Percentiles rank a stretch among this genome's conserved stretches.
These are phyloP conservation scores for Apteryx owenii DNA, from an alignment of 2,113 vertebrate genomes.

Conservation along the genomic window DNA sequence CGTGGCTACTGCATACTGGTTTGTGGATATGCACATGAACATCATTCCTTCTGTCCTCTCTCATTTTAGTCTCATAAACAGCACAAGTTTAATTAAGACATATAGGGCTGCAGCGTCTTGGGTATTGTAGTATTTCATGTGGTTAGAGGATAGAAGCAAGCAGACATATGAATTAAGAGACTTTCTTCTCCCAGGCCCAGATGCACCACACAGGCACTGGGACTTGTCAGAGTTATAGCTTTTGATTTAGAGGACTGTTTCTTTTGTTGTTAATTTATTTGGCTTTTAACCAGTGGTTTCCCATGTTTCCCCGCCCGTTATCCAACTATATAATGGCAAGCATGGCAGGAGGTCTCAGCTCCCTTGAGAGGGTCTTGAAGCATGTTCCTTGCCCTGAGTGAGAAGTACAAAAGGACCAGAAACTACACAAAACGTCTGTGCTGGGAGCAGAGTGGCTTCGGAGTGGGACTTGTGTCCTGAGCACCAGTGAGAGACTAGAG, in stretches of 20 bases:
- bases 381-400: background rate
- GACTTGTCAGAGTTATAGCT: background rate
- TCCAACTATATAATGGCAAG: background rate
- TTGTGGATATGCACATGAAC: background rate
- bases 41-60: background rate
- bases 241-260: conserved; percentile 19
- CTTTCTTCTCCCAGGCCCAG: background rate
- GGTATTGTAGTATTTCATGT: background rate
- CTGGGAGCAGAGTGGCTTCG: background rate
- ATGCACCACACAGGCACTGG: background rate
- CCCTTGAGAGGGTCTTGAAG: background rate
- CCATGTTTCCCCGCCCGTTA: background rate
- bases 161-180: background rate
- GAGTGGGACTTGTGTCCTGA: background rate
- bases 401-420: background rate
- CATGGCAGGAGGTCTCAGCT: conserved; percentile 1
- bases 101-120: background rate
- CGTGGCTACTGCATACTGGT: background rate
- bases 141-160: background rate
- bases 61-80: background rate
- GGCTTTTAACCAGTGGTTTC: conserved; percentile 28
- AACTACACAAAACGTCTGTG: background rate
- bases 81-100: background rate
- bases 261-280: conserved; percentile 15
- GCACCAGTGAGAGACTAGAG: background rate